A percentile compares a stretch with the other conserved stretches of the same genome.
Conservation (phyloP, 2,888 invertebrate genomes). For the Alcis repandata region DNA sequence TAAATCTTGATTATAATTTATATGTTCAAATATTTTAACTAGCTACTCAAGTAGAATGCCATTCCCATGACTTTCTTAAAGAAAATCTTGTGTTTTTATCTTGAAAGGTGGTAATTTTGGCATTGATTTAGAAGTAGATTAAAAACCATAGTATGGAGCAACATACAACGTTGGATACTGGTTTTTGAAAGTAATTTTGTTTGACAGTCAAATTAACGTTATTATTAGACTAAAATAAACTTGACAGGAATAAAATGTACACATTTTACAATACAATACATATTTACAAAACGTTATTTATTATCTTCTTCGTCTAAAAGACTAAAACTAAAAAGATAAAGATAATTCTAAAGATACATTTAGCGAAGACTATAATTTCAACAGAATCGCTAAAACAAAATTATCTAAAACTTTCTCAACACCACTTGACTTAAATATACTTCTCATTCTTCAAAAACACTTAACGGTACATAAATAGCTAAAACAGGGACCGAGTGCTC, state of each 20-base stretch:
- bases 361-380: too few relatives aligned
- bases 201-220: too few relatives aligned
- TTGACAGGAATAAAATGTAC: too few relatives aligned
- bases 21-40: conserved; percentile 14
- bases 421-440: neutral
- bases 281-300: too few relatives aligned
- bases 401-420: neutral
- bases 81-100: neutral
- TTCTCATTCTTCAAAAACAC: conserved; percentile 3
- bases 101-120: neutral
- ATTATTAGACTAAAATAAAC: too few relatives aligned
- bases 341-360: too few relatives aligned
- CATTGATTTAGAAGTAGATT: neutral
- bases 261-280: too few relatives aligned
- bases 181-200: too few relatives aligned
- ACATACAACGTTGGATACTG: too few relatives aligned
- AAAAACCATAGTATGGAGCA: too few relatives aligned
- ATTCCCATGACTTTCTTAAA: neutral
- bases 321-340: too few relatives aligned
- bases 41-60: neutral
- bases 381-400: neutral
- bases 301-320: too few relatives aligned
- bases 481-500: conserved; percentile 16
- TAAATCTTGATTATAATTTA: conserved; percentile 6
- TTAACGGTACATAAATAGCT: conserved; percentile 22